Evolutionary conservation across 2,888 invertebrate genomes (phyloP), one percentile per base, ranked within the genome.

Genomic region (Chloroclystis v-ata): DNA sequence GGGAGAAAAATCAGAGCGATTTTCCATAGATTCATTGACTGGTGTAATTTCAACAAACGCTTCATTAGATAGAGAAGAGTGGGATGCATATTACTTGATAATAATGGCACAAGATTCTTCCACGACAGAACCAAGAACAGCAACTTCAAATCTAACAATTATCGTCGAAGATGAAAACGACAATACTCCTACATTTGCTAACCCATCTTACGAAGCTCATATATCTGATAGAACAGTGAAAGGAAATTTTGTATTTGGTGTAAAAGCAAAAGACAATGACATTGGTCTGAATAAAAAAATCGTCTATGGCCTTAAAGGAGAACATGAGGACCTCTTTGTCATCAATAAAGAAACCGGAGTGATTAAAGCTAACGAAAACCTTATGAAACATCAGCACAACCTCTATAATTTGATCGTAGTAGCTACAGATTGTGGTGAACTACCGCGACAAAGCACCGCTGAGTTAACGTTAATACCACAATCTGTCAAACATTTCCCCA

Each of bases 161-260:
- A 80, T 88, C 9, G 91, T 97, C 3, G 87, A 90, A 41, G 97
- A 97, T 78, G 92, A 94, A 68, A 97, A 97, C 72, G 97, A 97
- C 73, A 96, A 96, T 72, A 90, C 92, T 7, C 97, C 97, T 0
- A 87, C 84, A 37, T 97, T 97, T 81, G 89, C 92, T 4, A 91
- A 92, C 49, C 89, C 91, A 1, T 90, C 91, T 52, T 96, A 95
- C 72, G 92, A 92, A 60, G 92, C 95, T 11, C 93, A 94, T 61
- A 92, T 97, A 45, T 93, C 96, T 0, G 96, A 97, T 69, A 91
- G 92, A 24, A 96, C 94, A 1, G 87, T 90, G 53, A 85, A 91
- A 42, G 95, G 94, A 70, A 91, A 96, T 64, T 98, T 97, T 82
- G 95, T 98, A 14, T 95, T 96, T 71, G 97, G 97, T 6, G 95